phyloP scores from a whole-genome alignment of 2,888 invertebrate species.

The Chrysotoxum bicinctum region DNA sequence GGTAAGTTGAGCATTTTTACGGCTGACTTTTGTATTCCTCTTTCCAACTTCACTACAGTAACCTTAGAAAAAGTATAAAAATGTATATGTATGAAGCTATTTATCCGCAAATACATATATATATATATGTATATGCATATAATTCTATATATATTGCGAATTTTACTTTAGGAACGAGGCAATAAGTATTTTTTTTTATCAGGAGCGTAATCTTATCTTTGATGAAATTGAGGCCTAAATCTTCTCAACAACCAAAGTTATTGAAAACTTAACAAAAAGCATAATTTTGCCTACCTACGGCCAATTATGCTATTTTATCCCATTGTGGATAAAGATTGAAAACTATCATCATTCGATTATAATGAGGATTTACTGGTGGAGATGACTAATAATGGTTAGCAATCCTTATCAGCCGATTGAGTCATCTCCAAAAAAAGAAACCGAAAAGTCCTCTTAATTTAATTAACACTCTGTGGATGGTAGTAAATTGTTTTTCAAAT shows the following conservation, averaged over 20 bases:
- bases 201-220: slow-evolving; percentile 35
- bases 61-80: slow-evolving; percentile 1
- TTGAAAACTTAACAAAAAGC: background rate
- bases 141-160: background rate
- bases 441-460: slow-evolving; percentile 23
- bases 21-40: background rate
- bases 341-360: background rate
- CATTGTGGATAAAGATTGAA: background rate
- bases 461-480: slow-evolving; percentile 4
- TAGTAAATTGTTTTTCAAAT: slow-evolving; percentile 12
- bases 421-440: slow-evolving; percentile 21
- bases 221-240: slow-evolving; percentile 28
- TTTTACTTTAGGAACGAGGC: background rate
- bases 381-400: slow-evolving; percentile 25
- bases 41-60: slow-evolving; percentile 1
- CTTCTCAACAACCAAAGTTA: background rate
- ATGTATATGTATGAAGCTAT: background rate
- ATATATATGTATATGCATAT: background rate
- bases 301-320: background rate
- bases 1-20: slow-evolving; percentile 6
- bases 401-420: slow-evolving; percentile 34
- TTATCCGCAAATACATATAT: background rate
- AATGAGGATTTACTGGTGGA: background rate
- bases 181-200: slow-evolving; percentile 25
- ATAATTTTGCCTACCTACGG: background rate